Conservation (phyloP, 2,797 vertebrate genomes). For the Lagorchestes hirsutus region DNA sequence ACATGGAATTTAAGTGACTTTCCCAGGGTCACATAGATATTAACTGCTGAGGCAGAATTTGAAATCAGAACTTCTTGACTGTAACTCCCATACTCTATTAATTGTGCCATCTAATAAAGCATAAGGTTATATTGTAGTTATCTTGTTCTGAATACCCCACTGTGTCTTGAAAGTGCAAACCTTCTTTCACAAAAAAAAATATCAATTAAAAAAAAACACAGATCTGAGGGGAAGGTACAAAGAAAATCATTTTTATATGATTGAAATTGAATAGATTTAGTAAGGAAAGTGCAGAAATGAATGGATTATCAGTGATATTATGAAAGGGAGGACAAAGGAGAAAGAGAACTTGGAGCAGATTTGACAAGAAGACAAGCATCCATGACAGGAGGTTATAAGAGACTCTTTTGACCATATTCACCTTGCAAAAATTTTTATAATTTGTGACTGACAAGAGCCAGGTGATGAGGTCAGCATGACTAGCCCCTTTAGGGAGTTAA, state of each 20-base stretch:
- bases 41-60: neutral
- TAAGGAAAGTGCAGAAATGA: neutral
- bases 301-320: neutral
- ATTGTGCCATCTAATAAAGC: neutral
- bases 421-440: slow-evolving; percentile 20
- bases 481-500: neutral
- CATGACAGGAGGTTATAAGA: neutral
- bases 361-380: neutral
- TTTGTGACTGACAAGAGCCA: neutral
- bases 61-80: neutral
- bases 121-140: neutral
- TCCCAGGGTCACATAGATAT: neutral
- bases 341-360: neutral
- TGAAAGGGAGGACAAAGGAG: neutral
- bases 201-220: slow-evolving; percentile 9
- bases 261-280: slow-evolving; percentile 8
- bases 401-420: neutral
- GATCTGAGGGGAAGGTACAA: slow-evolving; percentile 15
- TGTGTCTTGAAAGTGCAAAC: neutral
- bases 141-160: slow-evolving; percentile 18
- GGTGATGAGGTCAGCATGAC: neutral
- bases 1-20: neutral
- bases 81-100: neutral
- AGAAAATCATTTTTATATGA: neutral
- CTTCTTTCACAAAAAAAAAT: neutral